phyloP scores from a whole-genome alignment of 2,888 invertebrate genomes.

The Dioctria linearis region DNA sequence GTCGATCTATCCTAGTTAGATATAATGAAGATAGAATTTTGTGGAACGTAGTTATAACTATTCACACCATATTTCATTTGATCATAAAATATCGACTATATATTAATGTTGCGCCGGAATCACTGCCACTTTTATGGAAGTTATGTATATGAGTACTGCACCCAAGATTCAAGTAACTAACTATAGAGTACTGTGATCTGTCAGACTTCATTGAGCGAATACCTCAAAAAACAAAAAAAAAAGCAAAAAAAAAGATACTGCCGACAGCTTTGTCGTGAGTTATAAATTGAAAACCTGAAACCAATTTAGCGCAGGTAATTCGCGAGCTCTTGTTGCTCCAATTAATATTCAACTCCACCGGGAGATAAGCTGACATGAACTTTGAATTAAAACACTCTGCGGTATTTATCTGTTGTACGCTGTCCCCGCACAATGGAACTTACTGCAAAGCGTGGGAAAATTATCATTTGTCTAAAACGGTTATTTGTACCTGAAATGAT shows the following conservation, averaged over 20 bases:
- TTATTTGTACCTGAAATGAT: slow-evolving; percentile 21
- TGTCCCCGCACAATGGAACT: slow-evolving; percentile 5
- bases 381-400: slow-evolving; percentile 47
- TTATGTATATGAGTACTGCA: neutral
- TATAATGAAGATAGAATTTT: slow-evolving; percentile 2
- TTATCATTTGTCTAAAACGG: slow-evolving; percentile 39
- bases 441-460: slow-evolving; percentile 44
- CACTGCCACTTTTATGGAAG: neutral
- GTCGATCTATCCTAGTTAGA: too few relatives aligned
- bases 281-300: slow-evolving; percentile 55
- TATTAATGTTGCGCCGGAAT: neutral
- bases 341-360: slow-evolving; percentile 44
- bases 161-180: neutral
- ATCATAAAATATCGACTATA: slow-evolving; percentile 21
- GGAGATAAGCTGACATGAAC: slow-evolving; percentile 52
- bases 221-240: neutral
- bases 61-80: neutral
- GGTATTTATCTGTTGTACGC: slow-evolving; percentile 28
- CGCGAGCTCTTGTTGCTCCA: slow-evolving; percentile 53
- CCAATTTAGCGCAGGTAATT: slow-evolving; percentile 47
- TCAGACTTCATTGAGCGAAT: slow-evolving; percentile 41
- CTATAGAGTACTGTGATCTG: neutral
- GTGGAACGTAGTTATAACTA: slow-evolving; percentile 5
- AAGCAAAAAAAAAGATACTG: slow-evolving; percentile 26
- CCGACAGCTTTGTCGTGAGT: slow-evolving; percentile 54